These are phyloP conservation scores for Napeogenes inachia DNA, from an alignment of 2,888 invertebrate genomes.

Conservation along the genomic window DNA sequence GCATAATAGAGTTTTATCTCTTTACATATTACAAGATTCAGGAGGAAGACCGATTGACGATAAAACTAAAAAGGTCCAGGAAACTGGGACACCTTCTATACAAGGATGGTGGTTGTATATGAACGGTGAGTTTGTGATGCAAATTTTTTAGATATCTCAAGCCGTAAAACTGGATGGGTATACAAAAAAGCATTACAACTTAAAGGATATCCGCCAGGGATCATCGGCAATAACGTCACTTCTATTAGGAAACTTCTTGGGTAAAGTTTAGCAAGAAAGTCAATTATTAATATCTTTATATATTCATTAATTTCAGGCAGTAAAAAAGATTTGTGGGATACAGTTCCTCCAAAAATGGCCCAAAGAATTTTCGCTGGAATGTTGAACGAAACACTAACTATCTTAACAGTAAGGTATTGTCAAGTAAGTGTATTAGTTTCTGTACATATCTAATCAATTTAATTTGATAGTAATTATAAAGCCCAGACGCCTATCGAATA, in stretches of 20 bases:
- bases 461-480: constrained; percentile 6
- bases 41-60: constrained; percentile 87
- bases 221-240: too few relatives aligned
- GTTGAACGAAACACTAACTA: constrained; percentile 89
- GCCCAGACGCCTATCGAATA: too few relatives aligned
- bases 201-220: too few relatives aligned
- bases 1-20: constrained; percentile 85
- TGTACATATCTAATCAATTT: background rate
- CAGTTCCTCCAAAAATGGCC: constrained; percentile 92
- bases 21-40: constrained; percentile 89
- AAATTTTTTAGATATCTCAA: background rate
- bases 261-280: background rate
- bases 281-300: background rate
- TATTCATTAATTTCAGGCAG: constrained; percentile 76
- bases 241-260: too few relatives aligned
- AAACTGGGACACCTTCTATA: constrained; percentile 87
- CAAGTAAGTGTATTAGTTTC: constrained; percentile 73
- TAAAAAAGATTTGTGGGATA: constrained; percentile 89
- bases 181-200: background rate
- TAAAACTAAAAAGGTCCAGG: constrained; percentile 67
- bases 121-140: constrained; percentile 77
- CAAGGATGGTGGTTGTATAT: constrained; percentile 95
- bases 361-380: constrained; percentile 90
- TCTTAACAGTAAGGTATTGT: constrained; percentile 87
- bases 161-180: background rate